A percentile compares a stretch with the other conserved stretches of the same genome.
Conservation (phyloP, 2,888 invertebrate genomes). For the Liodrosophila aerea region DNA sequence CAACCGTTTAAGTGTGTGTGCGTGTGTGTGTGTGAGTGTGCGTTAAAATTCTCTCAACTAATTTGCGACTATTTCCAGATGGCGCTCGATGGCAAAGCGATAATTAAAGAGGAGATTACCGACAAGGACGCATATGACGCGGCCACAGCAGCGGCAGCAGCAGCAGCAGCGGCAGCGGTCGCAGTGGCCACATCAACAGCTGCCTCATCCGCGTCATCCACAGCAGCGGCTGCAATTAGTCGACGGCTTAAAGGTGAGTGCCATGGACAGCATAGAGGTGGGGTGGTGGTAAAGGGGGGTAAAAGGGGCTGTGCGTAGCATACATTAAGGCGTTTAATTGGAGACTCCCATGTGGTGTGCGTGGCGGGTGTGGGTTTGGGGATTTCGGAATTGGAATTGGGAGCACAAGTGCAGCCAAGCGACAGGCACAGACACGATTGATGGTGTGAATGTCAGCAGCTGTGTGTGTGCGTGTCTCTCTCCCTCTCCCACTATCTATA, state of each 20-base stretch:
- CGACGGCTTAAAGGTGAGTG: slow-evolving; percentile 71
- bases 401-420: slow-evolving; percentile 53
- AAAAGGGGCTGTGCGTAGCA: slow-evolving; percentile 10
- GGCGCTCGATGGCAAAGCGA: slow-evolving; percentile 85
- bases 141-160: slow-evolving; percentile 68
- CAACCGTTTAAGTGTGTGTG: too few species aligned
- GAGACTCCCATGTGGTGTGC: background rate
- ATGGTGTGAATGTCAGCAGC: slow-evolving; percentile 67
- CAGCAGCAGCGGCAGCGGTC: slow-evolving; percentile 53
- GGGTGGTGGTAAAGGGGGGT: background rate
- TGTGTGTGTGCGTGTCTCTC: slow-evolving; percentile 29
- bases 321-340: slow-evolving; percentile 51
- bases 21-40: background rate
- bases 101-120: slow-evolving; percentile 85
- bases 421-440: slow-evolving; percentile 48
- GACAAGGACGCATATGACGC: slow-evolving; percentile 84
- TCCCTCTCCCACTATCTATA: background rate
- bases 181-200: slow-evolving; percentile 65
- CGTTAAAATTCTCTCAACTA: slow-evolving; percentile 47
- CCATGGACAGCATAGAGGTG: slow-evolving; percentile 16
- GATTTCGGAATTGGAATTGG: slow-evolving; percentile 21
- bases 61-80: slow-evolving; percentile 81
- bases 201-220: slow-evolving; percentile 62
- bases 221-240: slow-evolving; percentile 72
- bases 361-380: background rate